These are phyloP conservation scores for Temnothorax unifasciatus DNA, from an alignment of 2,888 invertebrate species.

Conservation along the genomic window DNA sequence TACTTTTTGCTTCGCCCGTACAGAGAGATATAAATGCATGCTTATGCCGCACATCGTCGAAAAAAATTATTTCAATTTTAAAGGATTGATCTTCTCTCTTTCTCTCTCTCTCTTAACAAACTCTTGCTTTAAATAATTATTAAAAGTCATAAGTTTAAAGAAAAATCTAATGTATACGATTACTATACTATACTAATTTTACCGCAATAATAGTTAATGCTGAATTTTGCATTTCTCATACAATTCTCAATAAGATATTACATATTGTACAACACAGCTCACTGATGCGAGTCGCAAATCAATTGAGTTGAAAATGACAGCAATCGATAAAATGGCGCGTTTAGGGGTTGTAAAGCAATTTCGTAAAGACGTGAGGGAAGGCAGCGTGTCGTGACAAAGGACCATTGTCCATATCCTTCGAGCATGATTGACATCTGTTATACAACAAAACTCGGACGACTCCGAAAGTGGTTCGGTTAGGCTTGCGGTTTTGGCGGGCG, in stretches of 20 bases:
- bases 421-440: constrained; percentile 77
- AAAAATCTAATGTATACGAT: neutral
- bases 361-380: constrained; percentile 49
- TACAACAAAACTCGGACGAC: constrained; percentile 60
- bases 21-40: constrained; percentile 12
- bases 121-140: neutral
- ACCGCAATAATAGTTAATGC: neutral
- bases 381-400: constrained; percentile 72
- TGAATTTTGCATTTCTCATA: neutral
- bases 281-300: constrained; percentile 19
- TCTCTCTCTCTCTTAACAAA: neutral
- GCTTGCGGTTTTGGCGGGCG: constrained; percentile 55
- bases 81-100: neutral
- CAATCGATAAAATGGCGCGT: constrained; percentile 45
- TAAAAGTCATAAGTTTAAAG: neutral
- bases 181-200: neutral
- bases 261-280: neutral
- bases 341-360: constrained; percentile 53
- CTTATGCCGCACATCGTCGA: neutral
- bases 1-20: constrained; percentile 1
- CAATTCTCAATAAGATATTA: constrained; percentile 29
- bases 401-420: constrained; percentile 68
- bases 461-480: constrained; percentile 58
- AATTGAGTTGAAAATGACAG: constrained; percentile 49
- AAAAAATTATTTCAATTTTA: neutral